A percentile compares a stretch with the other conserved stretches of the same genome.
phyloP scores from a whole-genome alignment of 2,113 vertebrate genomes.

The Brachionichthys hirsutus region DNA sequence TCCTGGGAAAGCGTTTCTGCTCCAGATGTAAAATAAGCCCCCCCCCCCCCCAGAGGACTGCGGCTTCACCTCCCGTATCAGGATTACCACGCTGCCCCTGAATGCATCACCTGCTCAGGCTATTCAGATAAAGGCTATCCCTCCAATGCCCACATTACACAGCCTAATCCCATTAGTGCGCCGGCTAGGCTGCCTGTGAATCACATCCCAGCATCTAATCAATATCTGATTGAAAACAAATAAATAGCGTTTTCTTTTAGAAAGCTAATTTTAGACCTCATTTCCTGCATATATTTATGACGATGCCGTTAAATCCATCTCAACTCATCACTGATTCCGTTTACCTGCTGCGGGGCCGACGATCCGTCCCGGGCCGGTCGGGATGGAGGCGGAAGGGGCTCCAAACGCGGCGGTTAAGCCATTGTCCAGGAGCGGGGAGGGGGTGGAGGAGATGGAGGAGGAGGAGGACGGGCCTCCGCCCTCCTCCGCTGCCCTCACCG shows the following conservation, averaged over 20 bases:
- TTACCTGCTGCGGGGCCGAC: slow-evolving; percentile 47
- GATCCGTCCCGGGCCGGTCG: slow-evolving; percentile 7
- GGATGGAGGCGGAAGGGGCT: slow-evolving; percentile 5
- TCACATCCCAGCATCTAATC: not conserved
- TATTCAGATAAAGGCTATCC: slow-evolving; percentile 36
- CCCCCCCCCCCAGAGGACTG: no score
- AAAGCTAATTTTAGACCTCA: no score
- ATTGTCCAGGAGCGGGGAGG: slow-evolving; percentile 56
- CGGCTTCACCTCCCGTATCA: slow-evolving; percentile 23
- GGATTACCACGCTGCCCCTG: slow-evolving; percentile 24
- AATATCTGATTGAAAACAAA: no score
- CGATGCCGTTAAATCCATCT: no score
- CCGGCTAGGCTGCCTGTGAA: not conserved
- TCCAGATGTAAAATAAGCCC: no score
- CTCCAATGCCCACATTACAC: slow-evolving; percentile 22
- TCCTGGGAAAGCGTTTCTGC: not conserved
- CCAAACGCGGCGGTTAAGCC: slow-evolving; percentile 29
- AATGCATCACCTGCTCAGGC: slow-evolving; percentile 19
- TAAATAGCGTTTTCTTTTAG: no score
- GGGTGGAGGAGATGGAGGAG: slow-evolving; percentile 3
- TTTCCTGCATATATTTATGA: no score
- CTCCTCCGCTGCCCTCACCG: slow-evolving; percentile 52
- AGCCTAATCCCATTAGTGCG: slow-evolving; percentile 31
- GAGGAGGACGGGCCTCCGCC: slow-evolving; percentile 55
- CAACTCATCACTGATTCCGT: no score